phyloP scores from a whole-genome alignment of 64 coral and sea anemone genomes.

The Catalaphyllia jardinei region DNA sequence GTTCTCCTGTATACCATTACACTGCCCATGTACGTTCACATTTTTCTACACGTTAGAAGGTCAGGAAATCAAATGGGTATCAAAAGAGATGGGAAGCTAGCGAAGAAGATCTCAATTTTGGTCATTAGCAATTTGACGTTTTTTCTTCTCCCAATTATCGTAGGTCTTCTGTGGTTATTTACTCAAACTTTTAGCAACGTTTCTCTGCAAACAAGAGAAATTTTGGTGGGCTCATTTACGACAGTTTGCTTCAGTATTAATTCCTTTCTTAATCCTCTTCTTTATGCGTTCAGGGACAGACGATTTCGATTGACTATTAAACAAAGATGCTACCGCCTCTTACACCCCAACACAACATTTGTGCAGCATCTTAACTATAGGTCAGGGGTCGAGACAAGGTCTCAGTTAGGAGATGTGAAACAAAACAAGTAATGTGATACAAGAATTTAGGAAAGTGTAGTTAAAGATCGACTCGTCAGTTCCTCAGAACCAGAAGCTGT shows the following conservation, averaged over 20 bases:
- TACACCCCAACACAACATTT: neutral
- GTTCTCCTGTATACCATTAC: conserved; percentile 46
- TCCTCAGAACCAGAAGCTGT: too few species aligned
- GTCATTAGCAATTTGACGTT: conserved; percentile 80
- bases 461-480: too few species aligned
- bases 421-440: neutral
- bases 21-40: conserved; percentile 70
- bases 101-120: conserved; percentile 67
- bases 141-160: conserved; percentile 69
- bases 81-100: conserved; percentile 67
- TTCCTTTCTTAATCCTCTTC: conserved; percentile 74
- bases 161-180: conserved; percentile 73
- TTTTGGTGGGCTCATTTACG: conserved; percentile 73
- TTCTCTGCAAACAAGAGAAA: conserved; percentile 56
- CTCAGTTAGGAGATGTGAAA: neutral
- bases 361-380: neutral
- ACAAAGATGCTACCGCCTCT: neutral
- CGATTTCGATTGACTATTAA: conserved; percentile 53
- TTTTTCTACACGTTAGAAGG: conserved; percentile 65
- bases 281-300: conserved; percentile 77
- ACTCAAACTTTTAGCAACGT: conserved; percentile 60
- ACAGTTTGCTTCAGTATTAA: conserved; percentile 61
- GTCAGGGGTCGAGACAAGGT: neutral
- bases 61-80: conserved; percentile 48
- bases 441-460: too few species aligned